Conservation (phyloP, 2,113 vertebrate species). For the Nesospiza acunhae region DNA sequence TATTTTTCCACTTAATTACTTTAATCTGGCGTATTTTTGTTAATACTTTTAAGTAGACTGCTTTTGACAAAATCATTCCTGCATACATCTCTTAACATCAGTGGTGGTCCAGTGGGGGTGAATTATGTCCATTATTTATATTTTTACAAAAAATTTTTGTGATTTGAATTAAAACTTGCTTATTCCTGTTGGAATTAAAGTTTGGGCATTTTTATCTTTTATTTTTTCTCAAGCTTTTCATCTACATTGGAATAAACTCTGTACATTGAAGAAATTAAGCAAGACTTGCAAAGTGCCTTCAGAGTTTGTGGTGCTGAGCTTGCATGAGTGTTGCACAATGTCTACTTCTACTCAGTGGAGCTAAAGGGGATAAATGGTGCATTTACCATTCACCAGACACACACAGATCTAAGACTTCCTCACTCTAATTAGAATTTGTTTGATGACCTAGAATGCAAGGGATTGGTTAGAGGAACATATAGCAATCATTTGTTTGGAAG, state of each 20-base stretch:
- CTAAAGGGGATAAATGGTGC: neutral
- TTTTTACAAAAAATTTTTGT: neutral
- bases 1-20: too few relatives aligned
- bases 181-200: neutral
- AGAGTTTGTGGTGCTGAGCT: neutral
- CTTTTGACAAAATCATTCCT: neutral
- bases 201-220: neutral
- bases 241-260: neutral
- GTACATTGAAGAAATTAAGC: neutral
- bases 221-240: neutral
- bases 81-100: neutral
- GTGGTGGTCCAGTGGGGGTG: neutral
- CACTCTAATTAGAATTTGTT: neutral
- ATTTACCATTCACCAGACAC: neutral
- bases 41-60: too few relatives aligned
- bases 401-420: neutral
- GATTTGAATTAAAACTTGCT: slow-evolving; percentile 27
- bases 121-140: neutral
- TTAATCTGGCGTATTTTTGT: too few relatives aligned
- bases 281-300: neutral
- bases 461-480: neutral
- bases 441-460: neutral
- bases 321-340: neutral
- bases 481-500: neutral
- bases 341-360: neutral